Base-by-base conservation (phyloP, 2,888 invertebrate species). In the Macrophya alboannulata region DNA sequence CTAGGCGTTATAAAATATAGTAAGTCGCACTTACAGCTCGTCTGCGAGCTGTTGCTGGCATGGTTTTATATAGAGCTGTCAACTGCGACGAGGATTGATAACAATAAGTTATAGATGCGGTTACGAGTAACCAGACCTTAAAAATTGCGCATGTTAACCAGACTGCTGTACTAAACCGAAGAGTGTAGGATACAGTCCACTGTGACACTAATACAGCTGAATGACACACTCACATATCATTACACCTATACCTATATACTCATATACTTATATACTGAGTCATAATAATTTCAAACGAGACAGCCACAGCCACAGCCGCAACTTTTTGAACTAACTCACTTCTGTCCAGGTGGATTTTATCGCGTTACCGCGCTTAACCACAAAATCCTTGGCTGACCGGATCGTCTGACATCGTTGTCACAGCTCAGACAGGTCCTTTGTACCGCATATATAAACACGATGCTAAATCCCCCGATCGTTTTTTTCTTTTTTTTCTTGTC, bases 301-400 rank as follows among this genome's bases (percentile, higher is more conserved):
- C 25, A 85, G 68, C 21, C 43, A 37, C 9, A 79, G 40, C n/a
- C 59, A 45, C 74, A 74, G 45, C 40, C 21, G 15, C 62, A 81
- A 62, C 62, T 81, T 62, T 62, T 62, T 43, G 62, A 81, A 62
- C 81, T 45, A 55, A 48, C 77, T 77, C 37, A 17, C 25, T 25
- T 77, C n/a, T 59, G 21, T 48, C 85, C 79, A 85, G 79, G 79
- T 85, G 85, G 81, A 77, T 68, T 51, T 85, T 68, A 81, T 77
- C 48, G 79, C 68, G 77, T 81, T 85, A 81, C 31, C 31, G 31
- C 77, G 77, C 45, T 31, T 81, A 25, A 68, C 77, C 51, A 51
- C 17, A 77, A 48, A 65, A 85, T 85, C 85, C 85, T 85, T 85
- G 85, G 48, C 77, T 55, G 51, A n/a, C 79, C 40, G 79, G 62